Conservation (phyloP, 2,113 vertebrate genomes). For the Pelmatolapia mariae region DNA sequence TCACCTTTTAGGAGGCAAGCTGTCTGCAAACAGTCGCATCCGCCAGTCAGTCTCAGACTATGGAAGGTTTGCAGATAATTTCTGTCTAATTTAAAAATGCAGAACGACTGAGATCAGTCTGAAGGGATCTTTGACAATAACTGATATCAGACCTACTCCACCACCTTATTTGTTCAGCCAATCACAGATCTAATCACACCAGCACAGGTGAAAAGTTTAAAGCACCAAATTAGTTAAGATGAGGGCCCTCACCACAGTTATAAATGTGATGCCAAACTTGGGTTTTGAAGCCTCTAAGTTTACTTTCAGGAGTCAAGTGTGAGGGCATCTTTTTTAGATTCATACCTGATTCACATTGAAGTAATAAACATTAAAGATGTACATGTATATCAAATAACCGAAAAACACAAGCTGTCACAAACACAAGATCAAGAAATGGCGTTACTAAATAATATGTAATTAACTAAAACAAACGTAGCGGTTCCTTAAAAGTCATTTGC, state of each 20-base stretch:
- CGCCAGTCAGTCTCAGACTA: neutral
- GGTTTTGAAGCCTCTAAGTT: neutral
- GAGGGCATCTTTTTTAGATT: neutral
- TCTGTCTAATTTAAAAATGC: neutral
- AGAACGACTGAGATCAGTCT: neutral
- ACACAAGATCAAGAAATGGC: neutral
- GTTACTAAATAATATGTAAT: neutral
- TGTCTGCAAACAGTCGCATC: neutral
- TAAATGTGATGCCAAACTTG: neutral
- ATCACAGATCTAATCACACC: neutral
- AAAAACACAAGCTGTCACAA: neutral
- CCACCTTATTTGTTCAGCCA: neutral
- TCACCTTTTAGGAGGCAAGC: neutral
- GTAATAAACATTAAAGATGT: neutral
- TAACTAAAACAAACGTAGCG: neutral
- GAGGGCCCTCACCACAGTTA: neutral
- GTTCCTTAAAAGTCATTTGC: neutral
- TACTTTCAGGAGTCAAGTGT: neutral
- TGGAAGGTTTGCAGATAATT: neutral
- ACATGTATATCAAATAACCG: neutral
- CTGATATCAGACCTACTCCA: neutral
- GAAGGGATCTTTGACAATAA: neutral
- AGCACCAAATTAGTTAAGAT: neutral
- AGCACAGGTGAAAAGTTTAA: neutral
- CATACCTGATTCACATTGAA: accelerated